Conservation (phyloP, 2,113 vertebrate genomes). For the Motacilla tschutschensis region DNA sequence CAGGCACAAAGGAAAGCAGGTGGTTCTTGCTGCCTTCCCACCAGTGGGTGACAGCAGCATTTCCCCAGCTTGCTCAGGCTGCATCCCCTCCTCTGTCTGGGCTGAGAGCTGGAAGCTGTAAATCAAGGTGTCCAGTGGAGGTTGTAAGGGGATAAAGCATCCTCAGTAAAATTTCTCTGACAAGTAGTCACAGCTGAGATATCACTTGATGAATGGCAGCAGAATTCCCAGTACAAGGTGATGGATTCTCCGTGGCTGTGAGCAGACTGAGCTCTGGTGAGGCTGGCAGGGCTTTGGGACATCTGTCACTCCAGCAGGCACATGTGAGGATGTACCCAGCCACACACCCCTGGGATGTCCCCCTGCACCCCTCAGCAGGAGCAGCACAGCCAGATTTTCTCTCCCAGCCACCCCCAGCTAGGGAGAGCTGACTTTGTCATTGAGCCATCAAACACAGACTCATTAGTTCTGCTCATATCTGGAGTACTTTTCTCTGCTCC, state of each 20-base stretch:
- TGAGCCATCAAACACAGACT: not conserved
- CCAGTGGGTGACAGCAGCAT: not conserved
- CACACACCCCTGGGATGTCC: not conserved
- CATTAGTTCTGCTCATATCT: not conserved
- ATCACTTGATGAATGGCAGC: constrained; percentile 27
- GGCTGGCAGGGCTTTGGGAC: not conserved
- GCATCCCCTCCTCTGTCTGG: not conserved
- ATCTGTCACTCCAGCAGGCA: not conserved
- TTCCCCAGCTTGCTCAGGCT: not conserved
- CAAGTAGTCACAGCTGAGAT: constrained; percentile 56
- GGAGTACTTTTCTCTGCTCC: not conserved
- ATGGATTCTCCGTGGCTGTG: not conserved
- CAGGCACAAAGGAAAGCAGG: not conserved
- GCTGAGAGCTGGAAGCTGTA: constrained; percentile 15
- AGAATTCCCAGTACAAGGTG: not conserved
- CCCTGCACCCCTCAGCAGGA: not conserved
- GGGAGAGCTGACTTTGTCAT: not conserved
- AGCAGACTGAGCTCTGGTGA: not conserved
- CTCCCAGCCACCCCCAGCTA: not conserved
- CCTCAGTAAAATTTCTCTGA: constrained; percentile 47
- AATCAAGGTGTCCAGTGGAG: constrained; percentile 19
- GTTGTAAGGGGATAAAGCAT: constrained; percentile 17
- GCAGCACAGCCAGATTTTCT: not conserved
- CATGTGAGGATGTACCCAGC: fast-evolving
- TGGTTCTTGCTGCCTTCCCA: not conserved